Evolutionary conservation across 2,797 vertebrate species (phyloP).

Genomic region (Liparis tanakae): DNA sequence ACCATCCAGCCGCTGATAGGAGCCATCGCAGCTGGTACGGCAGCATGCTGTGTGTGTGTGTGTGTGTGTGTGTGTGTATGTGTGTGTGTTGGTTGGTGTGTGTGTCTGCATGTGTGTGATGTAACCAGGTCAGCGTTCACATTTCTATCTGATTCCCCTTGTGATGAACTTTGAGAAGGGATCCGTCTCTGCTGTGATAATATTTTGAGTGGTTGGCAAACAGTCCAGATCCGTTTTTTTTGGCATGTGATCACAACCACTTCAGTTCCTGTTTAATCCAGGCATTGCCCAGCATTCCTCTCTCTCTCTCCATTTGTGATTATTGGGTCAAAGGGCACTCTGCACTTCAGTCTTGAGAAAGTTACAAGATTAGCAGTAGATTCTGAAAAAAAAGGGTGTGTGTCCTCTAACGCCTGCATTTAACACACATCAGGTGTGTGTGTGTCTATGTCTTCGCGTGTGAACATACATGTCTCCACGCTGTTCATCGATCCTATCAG

Average conservation of each 20-base stretch:
- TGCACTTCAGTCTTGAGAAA: not conserved
- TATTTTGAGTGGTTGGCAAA: not conserved
- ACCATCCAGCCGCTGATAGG: slow-evolving; percentile 89
- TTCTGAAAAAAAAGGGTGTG: not conserved
- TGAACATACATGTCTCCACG: slow-evolving; percentile 12
- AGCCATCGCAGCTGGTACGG: slow-evolving; percentile 91
- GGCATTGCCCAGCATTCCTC: slow-evolving; percentile 10
- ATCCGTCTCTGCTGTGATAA: not conserved
- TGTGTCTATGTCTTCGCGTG: not conserved
- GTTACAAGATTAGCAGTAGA: slow-evolving; percentile 15
- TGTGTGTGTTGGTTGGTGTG: slow-evolving; percentile 1
- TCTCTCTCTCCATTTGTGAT: slow-evolving; percentile 8
- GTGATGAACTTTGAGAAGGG: slow-evolving; percentile 8
- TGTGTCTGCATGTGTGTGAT: slow-evolving; percentile 9
- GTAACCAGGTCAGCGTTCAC: slow-evolving; percentile 25
- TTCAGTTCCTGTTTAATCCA: slow-evolving; percentile 43
- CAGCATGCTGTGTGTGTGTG: slow-evolving; percentile 1
- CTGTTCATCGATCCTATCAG: slow-evolving; percentile 21
- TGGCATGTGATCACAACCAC: slow-evolving; percentile 40
- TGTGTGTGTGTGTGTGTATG: slow-evolving; percentile 12
- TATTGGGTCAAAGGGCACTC: slow-evolving; percentile 45
- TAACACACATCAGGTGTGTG: not conserved
- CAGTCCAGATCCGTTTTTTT: not conserved
- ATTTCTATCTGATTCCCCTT: slow-evolving; percentile 9
- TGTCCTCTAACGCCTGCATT: not conserved